Evolutionary conservation across 2,113 vertebrate species (phyloP), one percentile per base, ranked within the genome.

Genomic region (Lynx canadensis): DNA sequence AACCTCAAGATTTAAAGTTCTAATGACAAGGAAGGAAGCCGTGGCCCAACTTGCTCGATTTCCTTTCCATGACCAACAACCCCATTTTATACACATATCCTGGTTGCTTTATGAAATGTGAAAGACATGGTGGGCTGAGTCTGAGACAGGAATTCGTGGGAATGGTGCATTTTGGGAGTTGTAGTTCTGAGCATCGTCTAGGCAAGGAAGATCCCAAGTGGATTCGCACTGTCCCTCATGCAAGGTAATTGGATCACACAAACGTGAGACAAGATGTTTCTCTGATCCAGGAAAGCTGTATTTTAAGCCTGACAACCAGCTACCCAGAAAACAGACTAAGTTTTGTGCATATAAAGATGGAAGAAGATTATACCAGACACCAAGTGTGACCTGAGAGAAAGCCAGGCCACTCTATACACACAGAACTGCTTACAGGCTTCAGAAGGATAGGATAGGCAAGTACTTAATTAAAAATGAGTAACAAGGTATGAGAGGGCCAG

Each of bases 381-480:
- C 25, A 36, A 33, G 41, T 18, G 5, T 33, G 36, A 71, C 7
- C 31, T 38, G 5, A 81, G 55, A 94, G 19, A 84, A 76, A 71
- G 8, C 4, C 3, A 25, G 15, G 15, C 5, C 41, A 12, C 6
- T 38, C 50, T 7, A 36, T 0, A 2, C 8, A 29, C 33, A 45
- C 48, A 7, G 57, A 60, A 60, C 7, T 36, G 13, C 21, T 36
- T 7, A 83, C 3, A 48, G 33, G 11, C 12, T 1, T 63, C 5
- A 7, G 2, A 11, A 52, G 18, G 52, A 45, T 21, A 15, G 10
- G 48, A 33, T 16, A 38, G 10, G 2, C 3, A 82, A 7, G 5
- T 19, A 48, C 27, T 45, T 87, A 33, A 89, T 52, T 65, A 86
- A 78, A 33, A 33, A 55, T 9, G 29, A 74, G 4, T 66, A 68